Conservation (phyloP, 2,888 invertebrate species). For the Eilema depressum region DNA sequence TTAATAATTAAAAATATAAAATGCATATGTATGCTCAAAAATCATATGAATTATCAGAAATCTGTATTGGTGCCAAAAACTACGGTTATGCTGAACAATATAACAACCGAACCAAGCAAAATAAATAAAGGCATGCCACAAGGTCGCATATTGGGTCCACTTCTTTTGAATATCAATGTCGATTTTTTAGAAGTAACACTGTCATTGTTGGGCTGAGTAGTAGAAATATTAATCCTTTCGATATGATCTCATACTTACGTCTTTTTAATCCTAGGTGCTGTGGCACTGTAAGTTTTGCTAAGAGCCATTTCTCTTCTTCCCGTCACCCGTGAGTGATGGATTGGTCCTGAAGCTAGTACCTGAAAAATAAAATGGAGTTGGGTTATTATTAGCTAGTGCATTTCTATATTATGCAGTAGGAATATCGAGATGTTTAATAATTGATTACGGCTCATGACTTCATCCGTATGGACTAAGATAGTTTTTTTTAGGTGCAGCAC, state of each 20-base stretch:
- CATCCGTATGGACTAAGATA: too few relatives aligned
- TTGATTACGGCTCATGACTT: too few relatives aligned
- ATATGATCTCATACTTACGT: constrained; percentile 88
- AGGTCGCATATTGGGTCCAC: background rate
- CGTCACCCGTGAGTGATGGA: constrained; percentile 86
- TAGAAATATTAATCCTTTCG: background rate
- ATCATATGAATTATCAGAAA: background rate
- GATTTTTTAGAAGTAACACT: background rate
- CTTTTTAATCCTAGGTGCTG: constrained; percentile 94
- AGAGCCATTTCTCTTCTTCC: constrained; percentile 89
- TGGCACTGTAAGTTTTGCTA: constrained; percentile 90
- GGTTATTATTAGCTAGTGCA: too few relatives aligned
- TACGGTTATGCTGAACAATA: background rate
- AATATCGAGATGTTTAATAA: too few relatives aligned
- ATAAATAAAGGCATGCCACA: background rate
- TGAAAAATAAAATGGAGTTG: constrained; percentile 39
- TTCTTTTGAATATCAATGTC: background rate
- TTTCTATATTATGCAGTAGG: too few relatives aligned
- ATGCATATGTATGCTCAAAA: background rate
- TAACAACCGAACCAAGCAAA: background rate
- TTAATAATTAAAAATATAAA: background rate
- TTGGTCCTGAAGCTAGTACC: constrained; percentile 82
- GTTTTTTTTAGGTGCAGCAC: too few relatives aligned
- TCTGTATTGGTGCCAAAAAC: background rate
- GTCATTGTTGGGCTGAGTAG: background rate